A percentile compares a stretch with the other conserved stretches of the same genome.
These are phyloP conservation scores for Pseudolycoriella hygida DNA, from an alignment of 2,888 invertebrate species.

Conservation along the genomic window DNA sequence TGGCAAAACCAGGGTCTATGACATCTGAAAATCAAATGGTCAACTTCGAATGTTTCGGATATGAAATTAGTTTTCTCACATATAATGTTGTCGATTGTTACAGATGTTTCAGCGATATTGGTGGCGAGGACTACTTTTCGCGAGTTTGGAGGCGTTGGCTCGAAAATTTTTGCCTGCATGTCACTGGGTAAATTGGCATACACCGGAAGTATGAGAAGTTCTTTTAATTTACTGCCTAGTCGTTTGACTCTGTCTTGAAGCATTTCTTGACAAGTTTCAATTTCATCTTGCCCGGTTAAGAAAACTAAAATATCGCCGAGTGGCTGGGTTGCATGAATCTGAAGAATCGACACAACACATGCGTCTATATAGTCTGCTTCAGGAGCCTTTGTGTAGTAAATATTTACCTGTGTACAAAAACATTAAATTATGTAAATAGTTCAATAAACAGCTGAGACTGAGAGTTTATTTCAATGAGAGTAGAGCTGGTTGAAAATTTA, in stretches of 20 bases:
- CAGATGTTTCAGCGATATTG: conserved; percentile 96
- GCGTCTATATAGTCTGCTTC: conserved; percentile 99
- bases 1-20: conserved; percentile 98
- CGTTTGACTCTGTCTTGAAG: conserved; percentile 78
- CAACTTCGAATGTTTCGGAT: too few relatives aligned
- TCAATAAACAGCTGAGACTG: too few relatives aligned
- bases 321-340: conserved; percentile 96
- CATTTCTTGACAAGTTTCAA: conserved; percentile 78
- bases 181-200: conserved; percentile 98
- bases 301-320: conserved; percentile 92
- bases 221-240: conserved; percentile 83
- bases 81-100: conserved; percentile 96
- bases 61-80: conserved; percentile 34
- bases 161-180: conserved; percentile 97
- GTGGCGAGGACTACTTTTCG: conserved; percentile 95
- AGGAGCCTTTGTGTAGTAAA: conserved; percentile 97
- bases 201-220: conserved; percentile 84
- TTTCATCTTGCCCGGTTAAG: conserved; percentile 84
- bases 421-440: too few relatives aligned
- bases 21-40: conserved; percentile 31
- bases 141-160: conserved; percentile 90
- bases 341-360: conserved; percentile 89
- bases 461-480: too few relatives aligned
- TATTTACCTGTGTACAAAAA: conserved; percentile 41
- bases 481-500: too few relatives aligned